Base-by-base conservation (phyloP, 2,113 vertebrate genomes). In the Lophotis ruficrista region DNA sequence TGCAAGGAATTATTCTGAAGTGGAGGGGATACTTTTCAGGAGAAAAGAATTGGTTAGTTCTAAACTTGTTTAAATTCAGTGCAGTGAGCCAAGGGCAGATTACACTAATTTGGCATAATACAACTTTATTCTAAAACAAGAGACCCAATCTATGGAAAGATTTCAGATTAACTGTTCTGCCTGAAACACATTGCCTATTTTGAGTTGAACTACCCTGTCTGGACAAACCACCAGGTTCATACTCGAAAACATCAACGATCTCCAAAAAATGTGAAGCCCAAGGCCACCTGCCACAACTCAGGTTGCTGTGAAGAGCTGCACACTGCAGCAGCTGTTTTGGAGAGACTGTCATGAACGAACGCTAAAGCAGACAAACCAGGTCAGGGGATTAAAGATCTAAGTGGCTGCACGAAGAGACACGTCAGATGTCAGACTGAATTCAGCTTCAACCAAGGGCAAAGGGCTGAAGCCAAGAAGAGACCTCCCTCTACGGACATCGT, bases 401-500 rank as follows among this genome's bases (percentile, higher is more conserved):
- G 23, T 6, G 71, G 71, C 23, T 61, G 41, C 30, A 25, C 38
- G 47, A 75, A 76, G 62, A 78, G 30, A 79, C 31, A 82, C 45
- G 65, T 85, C 10, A 2, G 33, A 78, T 57, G 27, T 64, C 56
- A 78, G 30, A 38, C 30, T 50, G 68, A 58, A 69, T 47, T 75
- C 19, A 87, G 31, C 27, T 71, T 70, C 57, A 78, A n/a, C 9
- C 51, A 77, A 77, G 11, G 51, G 23, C 33, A 61, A 86, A 35
- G 37, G 47, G 13, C 21, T 73, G 47, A 92, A 88, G 58, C 65
- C 60, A 93, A 81, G 58, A 62, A 45, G 17, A 88, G 21, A 54
- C 28, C 51, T 73, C 38, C 14, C 24, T 54, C 68, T 56, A 58
- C 0, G 5, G 38, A 20, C 12, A 62, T 11, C 0, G 0, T 22